Evolutionary conservation across 2,797 vertebrate genomes (phyloP).

Genomic region (Sebastes nivosus): DNA sequence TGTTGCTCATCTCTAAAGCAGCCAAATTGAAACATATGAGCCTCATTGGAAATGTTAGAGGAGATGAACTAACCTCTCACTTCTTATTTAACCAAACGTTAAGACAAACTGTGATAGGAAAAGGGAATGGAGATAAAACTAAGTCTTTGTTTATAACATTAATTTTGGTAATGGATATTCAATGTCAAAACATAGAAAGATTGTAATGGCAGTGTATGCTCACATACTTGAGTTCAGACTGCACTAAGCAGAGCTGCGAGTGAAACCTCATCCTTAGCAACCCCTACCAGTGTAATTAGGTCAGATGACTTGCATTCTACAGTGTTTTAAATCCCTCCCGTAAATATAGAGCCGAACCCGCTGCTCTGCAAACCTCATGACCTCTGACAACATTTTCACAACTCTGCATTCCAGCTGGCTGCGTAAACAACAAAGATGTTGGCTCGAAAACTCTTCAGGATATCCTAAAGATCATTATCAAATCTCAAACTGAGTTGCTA

Average conservation of each 20-base stretch:
- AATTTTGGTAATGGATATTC: neutral
- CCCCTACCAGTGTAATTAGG: slow-evolving; percentile 70
- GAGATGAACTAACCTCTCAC: neutral
- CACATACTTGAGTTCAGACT: slow-evolving; percentile 12
- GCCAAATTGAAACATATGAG: neutral
- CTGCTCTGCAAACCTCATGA: slow-evolving; percentile 63
- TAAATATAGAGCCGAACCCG: slow-evolving; percentile 72
- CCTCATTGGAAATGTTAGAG: neutral
- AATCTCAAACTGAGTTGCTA: neutral
- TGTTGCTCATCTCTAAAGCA: neutral
- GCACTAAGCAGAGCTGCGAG: slow-evolving; percentile 23
- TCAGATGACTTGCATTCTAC: slow-evolving; percentile 76
- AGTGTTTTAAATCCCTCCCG: slow-evolving; percentile 70
- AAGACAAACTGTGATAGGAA: neutral
- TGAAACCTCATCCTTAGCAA: slow-evolving; percentile 71
- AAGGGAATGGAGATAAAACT: neutral
- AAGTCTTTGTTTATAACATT: neutral
- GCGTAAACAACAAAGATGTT: slow-evolving; percentile 26
- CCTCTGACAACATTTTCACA: slow-evolving; percentile 60
- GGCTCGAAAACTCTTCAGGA: neutral
- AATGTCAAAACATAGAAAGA: neutral
- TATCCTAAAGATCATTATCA: neutral
- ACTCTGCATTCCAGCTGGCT: slow-evolving; percentile 44
- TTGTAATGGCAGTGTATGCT: neutral
- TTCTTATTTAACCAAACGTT: neutral